These are phyloP conservation scores for Oophaga sylvatica DNA, from an alignment of 2,797 vertebrate genomes.

Conservation along the genomic window DNA sequence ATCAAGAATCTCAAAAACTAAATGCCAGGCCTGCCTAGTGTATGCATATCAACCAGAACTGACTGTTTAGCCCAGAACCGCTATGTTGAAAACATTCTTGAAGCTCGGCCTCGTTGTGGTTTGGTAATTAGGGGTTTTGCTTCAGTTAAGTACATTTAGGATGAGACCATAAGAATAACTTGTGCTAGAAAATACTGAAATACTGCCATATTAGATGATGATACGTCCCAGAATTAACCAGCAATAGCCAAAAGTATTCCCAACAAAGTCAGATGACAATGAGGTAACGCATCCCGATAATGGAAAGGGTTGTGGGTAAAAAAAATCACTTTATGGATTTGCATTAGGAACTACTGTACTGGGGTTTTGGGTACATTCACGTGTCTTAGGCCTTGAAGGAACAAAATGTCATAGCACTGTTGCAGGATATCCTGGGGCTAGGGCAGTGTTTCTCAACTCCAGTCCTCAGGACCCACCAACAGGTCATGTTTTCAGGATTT, in stretches of 20 bases:
- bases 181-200: not conserved
- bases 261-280: not conserved
- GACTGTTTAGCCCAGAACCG: not conserved
- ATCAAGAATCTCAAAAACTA: no score
- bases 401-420: no score
- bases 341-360: not conserved
- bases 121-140: not conserved
- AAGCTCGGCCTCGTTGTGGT: not conserved
- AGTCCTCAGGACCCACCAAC: no score
- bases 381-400: not conserved
- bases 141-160: slow-evolving; percentile 11
- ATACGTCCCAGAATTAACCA: not conserved
- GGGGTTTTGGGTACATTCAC: not conserved
- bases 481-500: no score
- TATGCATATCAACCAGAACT: no score
- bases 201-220: not conserved
- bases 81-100: not conserved
- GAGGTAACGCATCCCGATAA: not conserved
- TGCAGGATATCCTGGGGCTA: no score
- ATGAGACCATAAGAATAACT: not conserved
- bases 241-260: not conserved
- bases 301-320: not conserved
- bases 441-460: no score
- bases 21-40: no score
- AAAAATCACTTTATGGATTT: not conserved